A percentile compares a stretch with the other conserved stretches of the same genome.
These are phyloP conservation scores for Pristionchus maxplancki DNA, from an alignment of 2,888 invertebrate genomes.

Conservation along the genomic window DNA sequence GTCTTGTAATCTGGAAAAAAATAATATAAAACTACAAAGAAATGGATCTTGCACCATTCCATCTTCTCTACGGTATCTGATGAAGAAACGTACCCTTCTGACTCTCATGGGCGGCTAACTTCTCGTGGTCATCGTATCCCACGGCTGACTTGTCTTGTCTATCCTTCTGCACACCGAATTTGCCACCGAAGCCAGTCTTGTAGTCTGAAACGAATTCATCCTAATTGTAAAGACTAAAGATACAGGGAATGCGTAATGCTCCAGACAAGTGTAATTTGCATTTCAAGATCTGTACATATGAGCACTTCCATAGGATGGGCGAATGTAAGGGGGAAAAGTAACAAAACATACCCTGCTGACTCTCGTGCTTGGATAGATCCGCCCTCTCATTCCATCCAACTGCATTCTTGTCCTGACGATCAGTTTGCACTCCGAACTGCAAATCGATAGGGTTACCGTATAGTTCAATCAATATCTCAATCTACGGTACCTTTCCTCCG, in stretches of 20 bases:
- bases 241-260: too few species aligned
- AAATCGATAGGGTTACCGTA: slow-evolving; percentile 54
- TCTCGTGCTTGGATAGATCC: slow-evolving; percentile 49
- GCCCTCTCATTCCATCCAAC: slow-evolving; percentile 49
- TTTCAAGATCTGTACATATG: not conserved
- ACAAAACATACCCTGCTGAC: slow-evolving; percentile 45
- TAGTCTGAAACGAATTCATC: slow-evolving; percentile 79
- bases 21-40: not conserved
- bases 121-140: slow-evolving; percentile 47
- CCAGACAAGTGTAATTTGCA: too few species aligned
- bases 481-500: slow-evolving; percentile 64
- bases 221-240: too few species aligned
- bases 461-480: slow-evolving; percentile 68
- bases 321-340: too few species aligned
- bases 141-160: slow-evolving; percentile 52
- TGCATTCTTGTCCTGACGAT: slow-evolving; percentile 50
- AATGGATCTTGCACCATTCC: not conserved
- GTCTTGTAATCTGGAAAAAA: slow-evolving; percentile 64
- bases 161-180: slow-evolving; percentile 59
- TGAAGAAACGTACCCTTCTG: slow-evolving; percentile 53
- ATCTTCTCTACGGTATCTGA: not conserved
- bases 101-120: slow-evolving; percentile 49
- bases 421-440: slow-evolving; percentile 59
- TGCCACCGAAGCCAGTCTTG: slow-evolving; percentile 68
- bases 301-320: too few species aligned